phyloP scores from a whole-genome alignment of 2,888 invertebrate species.

The Drosophila rubida region DNA sequence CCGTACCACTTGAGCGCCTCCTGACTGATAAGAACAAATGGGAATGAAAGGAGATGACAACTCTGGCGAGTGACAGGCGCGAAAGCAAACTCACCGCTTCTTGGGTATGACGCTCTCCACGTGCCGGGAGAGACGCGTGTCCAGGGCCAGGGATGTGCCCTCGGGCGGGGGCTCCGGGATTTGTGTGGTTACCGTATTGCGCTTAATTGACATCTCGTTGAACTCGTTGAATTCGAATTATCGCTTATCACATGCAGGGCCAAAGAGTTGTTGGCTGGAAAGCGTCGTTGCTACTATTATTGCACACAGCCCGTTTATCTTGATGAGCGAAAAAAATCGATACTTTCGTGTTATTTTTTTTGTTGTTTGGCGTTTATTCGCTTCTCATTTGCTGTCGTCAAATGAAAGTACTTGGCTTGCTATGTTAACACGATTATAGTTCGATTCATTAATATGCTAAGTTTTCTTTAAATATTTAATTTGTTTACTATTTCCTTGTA shows the following conservation, averaged over 20 bases:
- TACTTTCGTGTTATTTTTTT: constrained; percentile 34
- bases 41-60: constrained; percentile 7
- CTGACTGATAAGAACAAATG: constrained; percentile 89
- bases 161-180: constrained; percentile 49
- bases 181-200: constrained; percentile 63
- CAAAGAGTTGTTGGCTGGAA: constrained; percentile 6
- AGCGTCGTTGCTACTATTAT: constrained; percentile 7
- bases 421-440: constrained; percentile 17
- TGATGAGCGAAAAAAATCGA: constrained; percentile 41
- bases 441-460: constrained; percentile 3
- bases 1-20: constrained; percentile 99
- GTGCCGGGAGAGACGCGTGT: constrained; percentile 76
- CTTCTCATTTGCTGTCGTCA: constrained; percentile 9
- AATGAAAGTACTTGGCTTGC: constrained; percentile 33
- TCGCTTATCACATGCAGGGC: constrained; percentile 4
- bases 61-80: not conserved
- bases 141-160: constrained; percentile 65
- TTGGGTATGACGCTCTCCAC: constrained; percentile 83
- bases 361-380: constrained; percentile 1
- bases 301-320: constrained; percentile 40
- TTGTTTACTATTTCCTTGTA: constrained; percentile 12
- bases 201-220: constrained; percentile 49
- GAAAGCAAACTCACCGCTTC: constrained; percentile 75
- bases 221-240: not conserved
- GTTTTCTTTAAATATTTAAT: constrained; percentile 13